A percentile compares a stretch with the other conserved stretches of the same genome.
Evolutionary conservation across 2,888 invertebrate genomes (phyloP).

Genomic region (Himalopsyche kuldschensis): DNA sequence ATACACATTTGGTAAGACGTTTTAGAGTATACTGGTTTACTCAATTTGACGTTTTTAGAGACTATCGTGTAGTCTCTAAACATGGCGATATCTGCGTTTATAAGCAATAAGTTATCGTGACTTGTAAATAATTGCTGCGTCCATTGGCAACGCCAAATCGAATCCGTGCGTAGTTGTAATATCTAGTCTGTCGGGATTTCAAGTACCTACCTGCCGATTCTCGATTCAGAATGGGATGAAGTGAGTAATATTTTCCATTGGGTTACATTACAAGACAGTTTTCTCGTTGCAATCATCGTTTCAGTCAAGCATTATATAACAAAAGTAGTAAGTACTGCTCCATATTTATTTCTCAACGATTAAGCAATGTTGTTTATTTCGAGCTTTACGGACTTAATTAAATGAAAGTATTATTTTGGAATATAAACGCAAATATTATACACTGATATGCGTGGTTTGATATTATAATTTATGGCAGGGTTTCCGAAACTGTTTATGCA

Average conservation of each 20-base stretch:
- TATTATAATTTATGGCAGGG: not conserved
- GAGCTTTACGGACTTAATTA: not conserved
- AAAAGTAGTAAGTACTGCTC: not conserved
- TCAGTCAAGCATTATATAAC: not conserved
- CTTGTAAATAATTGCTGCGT: not conserved
- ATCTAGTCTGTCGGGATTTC: not conserved
- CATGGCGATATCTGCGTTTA: no score
- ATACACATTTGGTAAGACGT: no score
- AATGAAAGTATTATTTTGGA: not conserved
- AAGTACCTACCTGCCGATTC: not conserved
- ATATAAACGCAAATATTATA: not conserved
- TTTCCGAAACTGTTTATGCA: no score
- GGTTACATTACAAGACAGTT: not conserved
- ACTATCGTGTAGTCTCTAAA: no score
- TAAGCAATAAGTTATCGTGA: no score
- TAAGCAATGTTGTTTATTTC: not conserved
- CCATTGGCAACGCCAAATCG: not conserved
- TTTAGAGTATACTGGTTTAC: no score
- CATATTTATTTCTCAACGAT: not conserved
- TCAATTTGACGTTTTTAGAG: no score
- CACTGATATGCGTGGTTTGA: not conserved
- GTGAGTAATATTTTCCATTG: not conserved
- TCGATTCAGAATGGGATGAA: not conserved
- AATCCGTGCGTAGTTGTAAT: not conserved
- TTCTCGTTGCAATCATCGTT: not conserved